phyloP scores from a whole-genome alignment of 1,140 invertebrate species.

The Dufourea novaeangliae region DNA sequence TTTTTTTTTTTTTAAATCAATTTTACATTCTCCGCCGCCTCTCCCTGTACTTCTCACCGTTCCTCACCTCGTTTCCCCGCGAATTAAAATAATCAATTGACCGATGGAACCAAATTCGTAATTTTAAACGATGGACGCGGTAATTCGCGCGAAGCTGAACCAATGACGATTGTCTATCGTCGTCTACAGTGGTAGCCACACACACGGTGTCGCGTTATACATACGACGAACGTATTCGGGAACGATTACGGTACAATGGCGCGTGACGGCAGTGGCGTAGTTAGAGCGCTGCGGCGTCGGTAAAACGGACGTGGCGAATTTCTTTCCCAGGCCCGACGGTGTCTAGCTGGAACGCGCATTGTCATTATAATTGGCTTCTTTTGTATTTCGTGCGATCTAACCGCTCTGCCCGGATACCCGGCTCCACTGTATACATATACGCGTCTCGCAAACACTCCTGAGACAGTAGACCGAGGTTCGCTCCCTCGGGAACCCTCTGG shows the following conservation, averaged over 20 bases:
- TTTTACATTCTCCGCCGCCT: not conserved
- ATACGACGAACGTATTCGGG: conserved; percentile 56
- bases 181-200: not conserved
- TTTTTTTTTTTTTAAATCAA: not conserved
- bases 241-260: conserved; percentile 68
- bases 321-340: conserved; percentile 77
- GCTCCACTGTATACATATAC: conserved; percentile 38
- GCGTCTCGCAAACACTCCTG: conserved; percentile 63
- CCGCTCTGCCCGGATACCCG: conserved; percentile 67
- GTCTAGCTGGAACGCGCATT: conserved; percentile 74
- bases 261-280: conserved; percentile 71
- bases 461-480: conserved; percentile 69
- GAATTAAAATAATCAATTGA: too few species aligned
- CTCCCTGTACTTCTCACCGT: too few species aligned
- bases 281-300: conserved; percentile 62
- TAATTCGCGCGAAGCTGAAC: not conserved
- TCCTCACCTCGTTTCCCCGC: too few species aligned
- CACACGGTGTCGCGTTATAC: too few species aligned
- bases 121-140: conserved; percentile 23
- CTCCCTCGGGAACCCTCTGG: conserved; percentile 76
- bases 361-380: conserved; percentile 81
- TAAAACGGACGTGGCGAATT: conserved; percentile 75
- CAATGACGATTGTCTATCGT: not conserved
- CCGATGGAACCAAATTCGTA: too few species aligned
- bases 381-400: conserved; percentile 79